A percentile compares a stretch with the other conserved stretches of the same genome.
Conservation (phyloP, 2,113 vertebrate genomes). For the Nymphicus hollandicus region DNA sequence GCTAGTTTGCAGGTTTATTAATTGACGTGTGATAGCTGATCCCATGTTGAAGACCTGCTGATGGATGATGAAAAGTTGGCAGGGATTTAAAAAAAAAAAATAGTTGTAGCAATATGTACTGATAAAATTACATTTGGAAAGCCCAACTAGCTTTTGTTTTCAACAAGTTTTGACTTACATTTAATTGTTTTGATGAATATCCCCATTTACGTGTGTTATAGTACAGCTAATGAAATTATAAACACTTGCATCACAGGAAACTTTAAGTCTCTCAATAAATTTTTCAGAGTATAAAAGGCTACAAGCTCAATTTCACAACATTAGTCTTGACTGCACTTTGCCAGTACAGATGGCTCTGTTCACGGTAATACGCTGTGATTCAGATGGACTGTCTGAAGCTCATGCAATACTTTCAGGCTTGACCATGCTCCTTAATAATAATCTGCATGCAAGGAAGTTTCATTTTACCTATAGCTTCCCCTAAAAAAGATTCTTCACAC, state of each 20-base stretch:
- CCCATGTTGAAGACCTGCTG: background rate
- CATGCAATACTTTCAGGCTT: background rate
- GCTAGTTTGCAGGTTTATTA: constrained; percentile 1
- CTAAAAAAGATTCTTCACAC: background rate
- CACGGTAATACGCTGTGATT: background rate
- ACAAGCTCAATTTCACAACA: background rate
- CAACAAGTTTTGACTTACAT: constrained; percentile 11
- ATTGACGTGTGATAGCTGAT: background rate
- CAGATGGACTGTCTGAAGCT: background rate
- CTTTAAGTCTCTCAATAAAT: background rate
- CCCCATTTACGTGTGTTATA: background rate
- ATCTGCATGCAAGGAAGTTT: background rate
- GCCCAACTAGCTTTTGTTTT: background rate
- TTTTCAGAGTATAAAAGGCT: background rate
- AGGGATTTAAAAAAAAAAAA: background rate
- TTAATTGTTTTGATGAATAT: constrained; percentile 29
- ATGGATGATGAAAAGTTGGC: background rate
- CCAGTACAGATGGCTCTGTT: background rate
- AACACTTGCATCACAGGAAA: background rate
- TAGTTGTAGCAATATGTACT: background rate
- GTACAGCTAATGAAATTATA: background rate
- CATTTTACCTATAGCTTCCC: background rate
- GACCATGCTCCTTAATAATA: background rate
- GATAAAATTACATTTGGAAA: background rate
- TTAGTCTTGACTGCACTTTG: background rate